Percentiles rank a stretch among this genome's conserved stretches.
Conservation (phyloP, 2,888 invertebrate genomes). For the Dorcus hopei region DNA sequence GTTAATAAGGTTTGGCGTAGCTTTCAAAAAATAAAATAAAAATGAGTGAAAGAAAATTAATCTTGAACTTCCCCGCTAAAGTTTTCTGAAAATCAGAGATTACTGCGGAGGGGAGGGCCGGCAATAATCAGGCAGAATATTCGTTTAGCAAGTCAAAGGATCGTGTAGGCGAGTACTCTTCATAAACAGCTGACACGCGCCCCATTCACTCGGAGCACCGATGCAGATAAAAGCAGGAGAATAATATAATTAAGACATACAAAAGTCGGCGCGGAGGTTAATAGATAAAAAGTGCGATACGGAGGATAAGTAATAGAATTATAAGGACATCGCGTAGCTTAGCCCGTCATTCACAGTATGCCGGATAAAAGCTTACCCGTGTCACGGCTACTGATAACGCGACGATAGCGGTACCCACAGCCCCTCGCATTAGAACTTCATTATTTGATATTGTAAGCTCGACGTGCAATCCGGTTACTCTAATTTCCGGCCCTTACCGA, state of each 20-base stretch:
- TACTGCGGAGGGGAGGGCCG: not conserved
- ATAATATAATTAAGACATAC: conserved; percentile 43
- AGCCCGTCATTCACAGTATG: conserved; percentile 30
- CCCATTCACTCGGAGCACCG: conserved; percentile 21
- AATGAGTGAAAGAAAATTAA: no score
- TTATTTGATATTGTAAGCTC: conserved; percentile 32
- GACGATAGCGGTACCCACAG: conserved; percentile 24
- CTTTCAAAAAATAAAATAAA: no score
- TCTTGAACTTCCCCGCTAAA: no score
- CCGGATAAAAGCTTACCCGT: conserved; percentile 34
- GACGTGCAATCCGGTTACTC: conserved; percentile 21
- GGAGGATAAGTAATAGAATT: conserved; percentile 46
- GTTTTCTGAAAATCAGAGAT: no score
- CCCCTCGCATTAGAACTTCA: conserved; percentile 30
- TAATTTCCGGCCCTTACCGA: conserved; percentile 31
- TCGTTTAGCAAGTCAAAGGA: conserved; percentile 21
- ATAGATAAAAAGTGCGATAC: conserved; percentile 47
- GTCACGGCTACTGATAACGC: conserved; percentile 26
- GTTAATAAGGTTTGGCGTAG: no score
- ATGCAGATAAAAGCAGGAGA: conserved; percentile 27
- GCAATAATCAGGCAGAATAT: conserved; percentile 20
- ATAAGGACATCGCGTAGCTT: conserved; percentile 42
- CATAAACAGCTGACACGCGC: conserved; percentile 27
- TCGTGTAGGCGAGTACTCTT: conserved; percentile 17
- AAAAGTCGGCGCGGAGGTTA: conserved; percentile 45